Evolutionary conservation across 2,888 invertebrate genomes (phyloP), one percentile per base, ranked within the genome.

Genomic region (Ptychoptera contaminata): DNA sequence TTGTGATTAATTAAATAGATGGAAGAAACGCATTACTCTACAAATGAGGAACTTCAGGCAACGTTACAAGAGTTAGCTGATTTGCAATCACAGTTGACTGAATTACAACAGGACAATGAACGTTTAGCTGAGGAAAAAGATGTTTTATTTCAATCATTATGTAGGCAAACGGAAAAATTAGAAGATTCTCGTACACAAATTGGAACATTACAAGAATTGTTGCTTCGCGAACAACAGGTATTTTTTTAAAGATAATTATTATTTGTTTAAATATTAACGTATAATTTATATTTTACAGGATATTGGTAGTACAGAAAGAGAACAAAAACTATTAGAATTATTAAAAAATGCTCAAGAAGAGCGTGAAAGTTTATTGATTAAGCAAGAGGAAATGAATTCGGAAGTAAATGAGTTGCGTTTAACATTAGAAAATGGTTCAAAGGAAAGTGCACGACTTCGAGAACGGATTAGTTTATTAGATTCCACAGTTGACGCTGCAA

Each of bases 21-120:
- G 66, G 66, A 67, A 51, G 65, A 67, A 51, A 66, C 65, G 2
- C 64, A 65, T 60, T 73, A 59, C 61, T 88, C 88, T 50, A 91
- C 90, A 46, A 87, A 85, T 60, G 90, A 91, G 64, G 91, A 91
- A 63, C 70, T 91, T 6, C 92, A 93, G 67, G 93, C 93, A 1
- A 94, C 93, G 0, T 70, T 94, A 40, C 92, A 92, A 54, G 93
- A 94, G 67, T 68, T 92, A 49, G 82, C 88, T 9, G 92, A 93
- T 63, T 69, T 93, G 35, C 91, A 93, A 65, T 74, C 82, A 7
- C 87, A 88, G 64, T 69, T 92, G 49, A 80, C 79, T 15, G 90
- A 91, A 58, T 73, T 91, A 3, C 88, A 88, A 60, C 76, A 82
- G 5, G 90, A 91, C 60, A 91, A 91, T 65, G 86, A 88, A 55